These are phyloP conservation scores for Grammomys dolichurus DNA, from an alignment of 2,113 vertebrate genomes.

Conservation along the genomic window DNA sequence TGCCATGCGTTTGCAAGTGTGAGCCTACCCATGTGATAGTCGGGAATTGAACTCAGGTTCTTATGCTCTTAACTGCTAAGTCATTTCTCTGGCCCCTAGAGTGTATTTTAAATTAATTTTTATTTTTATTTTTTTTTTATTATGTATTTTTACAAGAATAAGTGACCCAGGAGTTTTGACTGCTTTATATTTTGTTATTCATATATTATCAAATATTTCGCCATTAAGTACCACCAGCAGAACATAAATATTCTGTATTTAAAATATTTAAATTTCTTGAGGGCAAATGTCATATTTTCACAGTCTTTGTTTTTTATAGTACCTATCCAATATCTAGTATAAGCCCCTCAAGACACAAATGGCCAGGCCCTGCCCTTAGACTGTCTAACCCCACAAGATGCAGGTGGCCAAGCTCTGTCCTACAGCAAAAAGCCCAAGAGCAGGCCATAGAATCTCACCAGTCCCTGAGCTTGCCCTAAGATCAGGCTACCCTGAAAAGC, in stretches of 20 bases:
- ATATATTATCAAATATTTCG: not conserved
- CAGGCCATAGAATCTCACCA: not conserved
- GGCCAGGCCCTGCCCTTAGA: not conserved
- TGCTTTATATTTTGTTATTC: not conserved
- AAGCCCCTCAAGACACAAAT: not conserved
- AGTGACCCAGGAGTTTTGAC: not conserved
- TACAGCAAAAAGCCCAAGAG: not conserved
- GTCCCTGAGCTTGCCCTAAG: not conserved
- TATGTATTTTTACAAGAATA: constrained; percentile 8
- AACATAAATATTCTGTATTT: not conserved
- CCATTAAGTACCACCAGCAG: not conserved
- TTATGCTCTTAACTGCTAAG: not conserved
- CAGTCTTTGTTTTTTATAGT: not conserved
- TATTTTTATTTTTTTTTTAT: no score
- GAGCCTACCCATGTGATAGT: not conserved
- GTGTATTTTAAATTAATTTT: not conserved
- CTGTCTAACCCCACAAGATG: not conserved
- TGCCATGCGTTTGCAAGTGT: not conserved
- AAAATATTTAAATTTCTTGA: not conserved
- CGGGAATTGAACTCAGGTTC: not conserved
- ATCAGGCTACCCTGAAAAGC: not conserved
- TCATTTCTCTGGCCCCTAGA: not conserved
- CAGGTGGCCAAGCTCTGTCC: not conserved
- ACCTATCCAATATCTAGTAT: not conserved
- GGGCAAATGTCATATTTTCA: not conserved